Base-by-base conservation (phyloP, 2,797 vertebrate genomes). In the Neopelma chrysocephalum region DNA sequence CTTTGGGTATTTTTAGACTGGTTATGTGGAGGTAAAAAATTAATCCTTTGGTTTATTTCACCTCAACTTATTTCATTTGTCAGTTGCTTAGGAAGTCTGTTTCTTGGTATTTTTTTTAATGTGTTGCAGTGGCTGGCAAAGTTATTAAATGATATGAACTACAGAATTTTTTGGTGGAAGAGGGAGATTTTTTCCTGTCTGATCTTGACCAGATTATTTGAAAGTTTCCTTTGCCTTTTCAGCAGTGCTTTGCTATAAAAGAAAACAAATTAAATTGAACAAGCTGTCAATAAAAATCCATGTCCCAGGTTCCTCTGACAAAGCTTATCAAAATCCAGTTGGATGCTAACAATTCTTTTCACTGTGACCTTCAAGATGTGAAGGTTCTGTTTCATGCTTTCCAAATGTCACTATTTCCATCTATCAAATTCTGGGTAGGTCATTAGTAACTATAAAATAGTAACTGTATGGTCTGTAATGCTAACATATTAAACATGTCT, bases 231-330 rank as follows among this genome's bases (percentile, higher is more conserved):
- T 66, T 85, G 45, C 53, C 45, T 90, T 73, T 93, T 85, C 64
- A 65, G 3, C 71, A 83, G 31, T 42, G 40, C 18, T 88, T 71
- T 88, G 36, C 53, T 93, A 31, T 72, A 93, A 78, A 86, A 58
- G 48, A 92, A 48, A 96, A 69, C 72, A 76, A 94, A 87, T 61
- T 53, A 87, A 82, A 76, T 43, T 81, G 72, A 90, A 54, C 71
- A 88, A 85, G 32, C 40, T 62, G 61, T 80, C 70, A 72, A 45
- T 83, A 89, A 94, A 94, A 93, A 66, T 36, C 17, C 23, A 8
- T 47, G n/a, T 48, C 51, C 40, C 32, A 29, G 20, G 43, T 87
- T 90, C 7, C 32, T 84, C 60, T 87, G 62, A 53, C 58, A 84
- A 82, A 94, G 32, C 42, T 86, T 80, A 15, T 53, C 76, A 68